These are phyloP conservation scores for Tiphia femorata DNA, from an alignment of 2,888 invertebrate species.

Conservation along the genomic window DNA sequence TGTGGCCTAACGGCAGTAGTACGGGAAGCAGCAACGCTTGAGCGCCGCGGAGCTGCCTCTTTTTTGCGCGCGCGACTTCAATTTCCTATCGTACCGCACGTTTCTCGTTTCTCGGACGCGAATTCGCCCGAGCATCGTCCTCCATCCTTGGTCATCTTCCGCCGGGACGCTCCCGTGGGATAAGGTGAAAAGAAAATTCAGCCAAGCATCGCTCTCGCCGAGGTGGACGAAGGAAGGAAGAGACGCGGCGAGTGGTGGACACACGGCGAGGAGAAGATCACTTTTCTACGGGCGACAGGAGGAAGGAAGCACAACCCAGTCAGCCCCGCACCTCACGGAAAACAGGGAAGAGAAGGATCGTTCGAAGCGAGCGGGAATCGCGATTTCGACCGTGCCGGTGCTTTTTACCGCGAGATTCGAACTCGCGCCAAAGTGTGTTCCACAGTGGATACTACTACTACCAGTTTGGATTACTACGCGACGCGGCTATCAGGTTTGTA, in stretches of 20 bases:
- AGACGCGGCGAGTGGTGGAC: neutral
- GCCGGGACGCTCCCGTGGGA: too few species aligned
- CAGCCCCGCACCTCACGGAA: too few species aligned
- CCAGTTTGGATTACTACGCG: constrained; percentile 31
- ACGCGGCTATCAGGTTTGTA: constrained; percentile 38
- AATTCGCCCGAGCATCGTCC: too few species aligned
- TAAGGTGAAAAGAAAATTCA: too few species aligned
- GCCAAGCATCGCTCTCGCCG: too few species aligned
- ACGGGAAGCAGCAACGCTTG: constrained; percentile 30
- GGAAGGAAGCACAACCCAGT: too few species aligned
- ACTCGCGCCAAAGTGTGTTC: constrained; percentile 38
- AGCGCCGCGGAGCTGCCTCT: too few species aligned
- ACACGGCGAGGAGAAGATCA: neutral
- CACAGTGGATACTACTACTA: constrained; percentile 40
- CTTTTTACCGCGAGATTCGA: constrained; percentile 28
- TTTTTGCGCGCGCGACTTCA: constrained; percentile 1
- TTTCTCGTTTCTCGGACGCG: neutral
- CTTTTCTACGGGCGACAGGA: too few species aligned
- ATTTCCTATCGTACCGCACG: neutral
- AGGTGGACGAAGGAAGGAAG: neutral
- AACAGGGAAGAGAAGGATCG: neutral
- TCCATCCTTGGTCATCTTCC: too few species aligned
- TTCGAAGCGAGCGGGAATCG: too few species aligned
- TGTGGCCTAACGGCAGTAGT: constrained; percentile 28
- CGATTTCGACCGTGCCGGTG: constrained; percentile 25